Base-by-base conservation (phyloP, 2,113 vertebrate genomes). In the Protobothrops mucrosquamatus region DNA sequence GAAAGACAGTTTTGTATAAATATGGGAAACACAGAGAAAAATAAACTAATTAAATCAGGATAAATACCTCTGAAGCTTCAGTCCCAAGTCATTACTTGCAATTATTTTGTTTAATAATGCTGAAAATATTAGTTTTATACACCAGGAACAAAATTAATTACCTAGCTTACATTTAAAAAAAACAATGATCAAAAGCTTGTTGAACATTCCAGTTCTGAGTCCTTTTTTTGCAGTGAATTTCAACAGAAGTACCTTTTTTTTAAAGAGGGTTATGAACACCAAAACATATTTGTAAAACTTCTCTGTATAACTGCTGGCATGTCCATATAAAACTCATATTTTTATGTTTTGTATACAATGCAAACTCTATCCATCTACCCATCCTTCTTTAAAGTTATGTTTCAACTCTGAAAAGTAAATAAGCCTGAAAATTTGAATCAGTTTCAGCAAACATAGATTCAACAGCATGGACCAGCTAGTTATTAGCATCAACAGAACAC, bases 41-140 rank as follows among this genome's bases (percentile, higher is more conserved):
- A 29, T 23, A 22, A 46, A 51, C 34, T n/a, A 34, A 3, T 3
- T 91, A 48, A 0, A 1, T 10, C 87, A 54, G n/a, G 74, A n/a
- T 48, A 29, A 39, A 54, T 2, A 11, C 12, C 4, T 46, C 0
- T 3, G 39, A 12, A 92, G 51, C 29, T 52, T 87, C 55, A 87
- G n/a, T 51, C 18, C 92, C 0, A 4, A 89, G 24, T 5, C 90
- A 29, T 29, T 59, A 59, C 0, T 0, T 91, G 14, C 11, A 0
- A 0, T 5, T 61, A n/a, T 46, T 74, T 22, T 51, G 2, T 29
- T 88, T 52, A 4, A 11, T 6, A 87, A 52, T 15, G 56, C 0
- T 0, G 11, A 48, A 26, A 43, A 39, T 20, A 43, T 55, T 54
- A 57, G 0, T 9, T 34, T 26, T 51, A 34, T 11, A 20, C 22